Evolutionary conservation across 2,113 vertebrate genomes (phyloP).

Genomic region (Pygoscelis adeliae): DNA sequence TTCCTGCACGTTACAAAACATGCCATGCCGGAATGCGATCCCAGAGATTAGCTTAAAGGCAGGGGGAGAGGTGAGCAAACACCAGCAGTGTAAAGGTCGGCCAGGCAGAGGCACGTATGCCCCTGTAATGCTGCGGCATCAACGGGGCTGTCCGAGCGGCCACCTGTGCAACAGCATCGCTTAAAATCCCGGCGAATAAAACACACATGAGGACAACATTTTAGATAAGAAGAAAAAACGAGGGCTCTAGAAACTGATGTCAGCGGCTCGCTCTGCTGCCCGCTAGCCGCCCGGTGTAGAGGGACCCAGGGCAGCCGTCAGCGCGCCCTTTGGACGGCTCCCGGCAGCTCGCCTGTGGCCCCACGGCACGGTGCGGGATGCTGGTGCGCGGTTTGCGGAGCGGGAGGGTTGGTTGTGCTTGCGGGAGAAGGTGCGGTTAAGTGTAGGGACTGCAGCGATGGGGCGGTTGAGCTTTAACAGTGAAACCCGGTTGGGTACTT

Average conservation of each 20-base stretch:
- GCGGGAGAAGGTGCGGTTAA: too few relatives aligned
- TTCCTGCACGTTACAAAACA: neutral
- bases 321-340: accelerated
- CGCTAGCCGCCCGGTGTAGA: accelerated
- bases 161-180: neutral
- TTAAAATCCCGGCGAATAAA: neutral
- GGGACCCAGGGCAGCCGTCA: neutral
- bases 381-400: accelerated
- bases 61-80: conserved; percentile 13
- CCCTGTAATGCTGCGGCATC: neutral
- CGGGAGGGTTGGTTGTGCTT: neutral
- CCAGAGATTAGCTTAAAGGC: neutral
- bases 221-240: neutral
- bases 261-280: neutral
- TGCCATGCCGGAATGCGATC: neutral
- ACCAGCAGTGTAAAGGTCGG: conserved; percentile 29
- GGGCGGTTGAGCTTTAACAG: too few relatives aligned
- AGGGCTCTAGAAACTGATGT: neutral
- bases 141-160: accelerated
- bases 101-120: neutral
- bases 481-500: neutral
- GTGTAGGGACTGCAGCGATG: neutral
- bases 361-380: accelerated
- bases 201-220: accelerated
- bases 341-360: neutral